phyloP scores from a whole-genome alignment of 1,140 invertebrate genomes.

The Melipona quadrifasciata region DNA sequence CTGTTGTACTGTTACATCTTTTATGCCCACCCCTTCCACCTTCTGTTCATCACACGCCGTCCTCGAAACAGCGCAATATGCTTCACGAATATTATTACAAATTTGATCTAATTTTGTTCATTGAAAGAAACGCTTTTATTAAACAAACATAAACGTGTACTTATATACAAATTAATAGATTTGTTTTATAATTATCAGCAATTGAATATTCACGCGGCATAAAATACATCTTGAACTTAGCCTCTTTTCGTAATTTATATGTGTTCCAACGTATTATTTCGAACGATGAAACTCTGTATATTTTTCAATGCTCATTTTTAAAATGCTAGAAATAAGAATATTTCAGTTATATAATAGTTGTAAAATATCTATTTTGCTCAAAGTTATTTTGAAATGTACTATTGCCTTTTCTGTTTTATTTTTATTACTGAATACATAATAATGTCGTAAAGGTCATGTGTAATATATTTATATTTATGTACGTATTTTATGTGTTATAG shows the following conservation, averaged over 20 bases:
- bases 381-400: not conserved
- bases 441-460: not conserved
- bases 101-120: not conserved
- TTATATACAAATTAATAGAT: not conserved
- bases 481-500: slow-evolving; percentile 20
- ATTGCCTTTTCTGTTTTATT: slow-evolving; percentile 4
- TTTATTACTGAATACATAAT: slow-evolving; percentile 22
- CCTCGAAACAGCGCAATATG: slow-evolving; percentile 58
- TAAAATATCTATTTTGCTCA: not conserved
- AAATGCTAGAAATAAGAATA: not conserved
- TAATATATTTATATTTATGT: slow-evolving; percentile 14
- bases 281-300: slow-evolving; percentile 24
- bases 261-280: slow-evolving; percentile 56
- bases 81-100: slow-evolving; percentile 44
- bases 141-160: not conserved
- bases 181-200: slow-evolving; percentile 17
- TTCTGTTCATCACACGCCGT: slow-evolving; percentile 48
- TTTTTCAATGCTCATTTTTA: not conserved
- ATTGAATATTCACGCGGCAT: slow-evolving; percentile 25
- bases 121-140: not conserved
- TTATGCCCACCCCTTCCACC: slow-evolving; percentile 39
- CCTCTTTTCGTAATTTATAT: slow-evolving; percentile 41
- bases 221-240: slow-evolving; percentile 51
- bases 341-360: not conserved
- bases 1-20: slow-evolving; percentile 47